These are phyloP conservation scores for Athene cunicularia DNA, from an alignment of 2,113 vertebrate genomes.

Conservation along the genomic window DNA sequence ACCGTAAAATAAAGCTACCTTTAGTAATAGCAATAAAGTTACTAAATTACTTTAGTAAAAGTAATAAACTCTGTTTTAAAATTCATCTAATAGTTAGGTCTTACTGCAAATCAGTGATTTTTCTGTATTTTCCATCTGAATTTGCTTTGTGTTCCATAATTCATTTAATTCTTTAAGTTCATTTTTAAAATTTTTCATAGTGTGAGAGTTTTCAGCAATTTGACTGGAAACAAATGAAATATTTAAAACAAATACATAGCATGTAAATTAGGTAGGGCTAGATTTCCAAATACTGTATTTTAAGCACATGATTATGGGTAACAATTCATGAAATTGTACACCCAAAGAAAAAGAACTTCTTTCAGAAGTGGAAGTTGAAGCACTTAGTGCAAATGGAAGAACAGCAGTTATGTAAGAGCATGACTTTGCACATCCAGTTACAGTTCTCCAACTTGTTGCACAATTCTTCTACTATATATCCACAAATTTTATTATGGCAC, in stretches of 20 bases:
- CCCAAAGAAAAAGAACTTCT: not conserved
- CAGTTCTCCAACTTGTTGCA: not conserved
- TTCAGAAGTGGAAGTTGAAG: not conserved
- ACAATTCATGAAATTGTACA: not conserved
- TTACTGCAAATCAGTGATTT: not conserved
- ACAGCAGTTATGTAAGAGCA: not conserved
- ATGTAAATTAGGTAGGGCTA: not conserved
- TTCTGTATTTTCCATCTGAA: not conserved
- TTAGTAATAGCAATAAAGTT: not conserved
- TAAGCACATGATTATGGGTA: not conserved
- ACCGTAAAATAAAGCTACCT: not conserved
- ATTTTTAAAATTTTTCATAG: constrained; percentile 41
- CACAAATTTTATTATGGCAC: not conserved
- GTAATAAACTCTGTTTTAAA: not conserved
- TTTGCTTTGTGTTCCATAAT: not conserved
- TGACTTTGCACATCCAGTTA: not conserved
- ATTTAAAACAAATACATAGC: not conserved
- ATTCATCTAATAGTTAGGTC: not conserved
- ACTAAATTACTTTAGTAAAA: not conserved
- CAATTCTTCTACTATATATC: not conserved
- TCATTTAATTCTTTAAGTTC: constrained; percentile 31
- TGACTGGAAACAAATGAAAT: constrained; percentile 1
- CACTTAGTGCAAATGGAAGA: not conserved
- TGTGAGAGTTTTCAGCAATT: constrained; percentile 33
- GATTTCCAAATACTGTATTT: not conserved